A percentile compares a stretch with the other conserved stretches of the same genome.
These are phyloP conservation scores for Gouania willdenowi DNA, from an alignment of 2,797 vertebrate genomes.

Conservation along the genomic window DNA sequence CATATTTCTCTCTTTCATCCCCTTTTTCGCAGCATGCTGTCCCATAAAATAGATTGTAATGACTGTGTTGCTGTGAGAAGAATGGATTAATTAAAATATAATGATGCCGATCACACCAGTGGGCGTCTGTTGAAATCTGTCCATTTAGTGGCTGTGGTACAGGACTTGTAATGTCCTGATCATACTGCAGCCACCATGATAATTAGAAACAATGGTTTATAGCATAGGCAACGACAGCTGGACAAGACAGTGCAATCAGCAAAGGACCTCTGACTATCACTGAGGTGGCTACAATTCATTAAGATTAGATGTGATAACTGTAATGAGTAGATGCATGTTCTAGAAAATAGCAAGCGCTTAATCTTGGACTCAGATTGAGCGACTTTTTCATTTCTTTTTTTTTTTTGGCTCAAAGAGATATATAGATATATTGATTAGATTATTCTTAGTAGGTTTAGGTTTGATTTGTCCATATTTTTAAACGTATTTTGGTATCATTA, in stretches of 20 bases:
- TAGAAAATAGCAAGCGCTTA: slow-evolving; percentile 22
- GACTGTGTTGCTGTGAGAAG: slow-evolving; percentile 70
- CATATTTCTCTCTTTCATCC: slow-evolving; percentile 37
- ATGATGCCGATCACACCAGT: slow-evolving; percentile 72
- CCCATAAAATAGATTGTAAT: slow-evolving; percentile 71
- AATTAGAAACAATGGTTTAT: slow-evolving; percentile 73
- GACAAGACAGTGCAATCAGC: slow-evolving; percentile 38
- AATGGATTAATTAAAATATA: slow-evolving; percentile 78
- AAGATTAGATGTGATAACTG: slow-evolving; percentile 49
- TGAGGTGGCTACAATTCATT: slow-evolving; percentile 51
- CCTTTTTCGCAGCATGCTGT: slow-evolving; percentile 52
- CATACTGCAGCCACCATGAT: slow-evolving; percentile 56
- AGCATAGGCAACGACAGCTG: slow-evolving; percentile 47
- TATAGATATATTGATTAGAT: too few relatives aligned
- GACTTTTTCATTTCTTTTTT: background rate
- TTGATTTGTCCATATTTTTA: too few relatives aligned
- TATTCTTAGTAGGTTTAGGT: too few relatives aligned
- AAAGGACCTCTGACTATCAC: slow-evolving; percentile 51
- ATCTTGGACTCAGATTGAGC: background rate
- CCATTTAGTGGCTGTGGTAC: slow-evolving; percentile 61
- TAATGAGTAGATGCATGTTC: slow-evolving; percentile 40
- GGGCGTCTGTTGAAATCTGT: slow-evolving; percentile 65
- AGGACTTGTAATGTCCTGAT: slow-evolving; percentile 69
- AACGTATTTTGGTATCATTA: too few relatives aligned
- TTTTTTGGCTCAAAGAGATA: too few relatives aligned